A percentile compares a stretch with the other conserved stretches of the same genome.
Evolutionary conservation across 2,888 invertebrate genomes (phyloP).

Genomic region (Heteropelma amictum): DNA sequence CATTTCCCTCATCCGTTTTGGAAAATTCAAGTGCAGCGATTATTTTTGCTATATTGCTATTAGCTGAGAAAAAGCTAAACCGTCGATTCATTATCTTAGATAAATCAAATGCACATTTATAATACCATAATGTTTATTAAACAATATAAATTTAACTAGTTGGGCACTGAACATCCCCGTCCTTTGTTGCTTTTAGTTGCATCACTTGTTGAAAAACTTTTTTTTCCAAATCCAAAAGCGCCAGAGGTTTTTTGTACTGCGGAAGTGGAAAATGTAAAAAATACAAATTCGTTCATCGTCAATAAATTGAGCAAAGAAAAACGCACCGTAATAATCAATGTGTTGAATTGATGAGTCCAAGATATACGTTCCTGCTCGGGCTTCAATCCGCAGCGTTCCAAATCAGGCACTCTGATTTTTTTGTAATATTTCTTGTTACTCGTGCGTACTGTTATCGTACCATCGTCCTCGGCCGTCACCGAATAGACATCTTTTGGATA

Average conservation of each 20-base stretch:
- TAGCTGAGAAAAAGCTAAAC: no score
- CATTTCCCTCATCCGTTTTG: no score
- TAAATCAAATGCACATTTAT: neutral
- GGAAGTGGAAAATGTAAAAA: conserved; percentile 59
- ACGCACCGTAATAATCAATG: conserved; percentile 85
- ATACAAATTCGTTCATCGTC: no score
- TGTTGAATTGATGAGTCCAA: conserved; percentile 86
- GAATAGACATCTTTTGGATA: conserved; percentile 86
- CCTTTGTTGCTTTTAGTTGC: conserved; percentile 67
- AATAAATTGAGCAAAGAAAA: no score
- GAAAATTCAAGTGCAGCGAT: no score
- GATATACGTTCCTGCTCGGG: conserved; percentile 84
- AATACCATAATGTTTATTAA: neutral
- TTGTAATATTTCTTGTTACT: conserved; percentile 91
- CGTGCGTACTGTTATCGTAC: conserved; percentile 85
- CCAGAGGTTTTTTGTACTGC: conserved; percentile 89
- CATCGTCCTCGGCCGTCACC: conserved; percentile 83
- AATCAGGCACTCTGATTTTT: conserved; percentile 84
- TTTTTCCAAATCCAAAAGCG: conserved; percentile 85
- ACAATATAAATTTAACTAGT: conserved; percentile 63
- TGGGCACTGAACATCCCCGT: conserved; percentile 74
- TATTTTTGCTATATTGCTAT: no score
- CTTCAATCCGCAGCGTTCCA: conserved; percentile 82
- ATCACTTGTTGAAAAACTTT: conserved; percentile 71
- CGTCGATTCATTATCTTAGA: neutral